Evolutionary conservation across 2,888 invertebrate genomes (phyloP), one percentile per base, ranked within the genome.

Genomic region (Perithous albicinctus): DNA sequence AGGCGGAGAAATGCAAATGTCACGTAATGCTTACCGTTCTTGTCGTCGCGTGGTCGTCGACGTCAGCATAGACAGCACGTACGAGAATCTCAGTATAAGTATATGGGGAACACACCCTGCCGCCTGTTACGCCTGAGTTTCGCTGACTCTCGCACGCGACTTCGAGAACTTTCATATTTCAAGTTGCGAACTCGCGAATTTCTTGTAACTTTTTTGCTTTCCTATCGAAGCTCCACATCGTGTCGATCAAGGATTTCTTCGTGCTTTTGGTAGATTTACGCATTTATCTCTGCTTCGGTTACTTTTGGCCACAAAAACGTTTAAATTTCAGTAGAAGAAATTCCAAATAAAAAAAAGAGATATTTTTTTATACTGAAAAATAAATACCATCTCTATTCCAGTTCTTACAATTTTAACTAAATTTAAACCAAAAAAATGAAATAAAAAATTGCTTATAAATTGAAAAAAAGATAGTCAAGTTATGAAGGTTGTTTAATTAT

Each of bases 1-100:
- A 51, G 64, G n/a, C 72, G 20, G 80, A 67, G 72, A 76, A 76
- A 80, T 80, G 80, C 80, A 80, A 76, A 80, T 76, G 72, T 80
- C 76, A 76, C 76, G 80, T 80, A 80, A 80, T 59, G 51, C 66
- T 76, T 80, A 29, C 75, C 64, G 72, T 67, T 48, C 80, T 72
- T 70, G 66, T 70, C 48, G 56, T 74, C 61, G 38, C 43, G 59
- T 56, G 46, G 59, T 26, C 73, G 80, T 80, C 80, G 70, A 64
- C 80, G 66, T 75, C 70, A 38, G 43, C 64, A 32, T 32, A 56
- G 56, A 38, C 63, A 64, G 70, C 80, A 80, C 80, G 80, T 80
- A 80, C 80, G 75, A 51, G 54, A 78, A 72, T 69, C 3, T 54
- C n/a, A n/a, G n/a, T 10, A 26, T 32, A 26, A 32, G 12, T 48